Evolutionary conservation across 2,888 invertebrate genomes (phyloP).

Genomic region (Sesamia inferens): DNA sequence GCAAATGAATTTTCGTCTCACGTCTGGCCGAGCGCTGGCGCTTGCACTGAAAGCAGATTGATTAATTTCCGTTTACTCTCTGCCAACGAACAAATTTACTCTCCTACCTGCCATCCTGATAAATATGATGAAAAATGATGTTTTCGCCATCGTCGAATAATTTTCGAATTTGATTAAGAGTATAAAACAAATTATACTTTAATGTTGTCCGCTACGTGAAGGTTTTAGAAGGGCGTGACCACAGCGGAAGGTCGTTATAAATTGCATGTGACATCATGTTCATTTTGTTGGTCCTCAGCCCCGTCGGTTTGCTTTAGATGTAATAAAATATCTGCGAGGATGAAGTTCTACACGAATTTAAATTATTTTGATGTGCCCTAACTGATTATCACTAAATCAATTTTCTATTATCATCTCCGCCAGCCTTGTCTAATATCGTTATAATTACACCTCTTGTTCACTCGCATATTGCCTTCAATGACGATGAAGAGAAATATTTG

Average conservation of each 20-base stretch:
- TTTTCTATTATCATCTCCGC: slow-evolving; percentile 51
- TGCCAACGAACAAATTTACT: slow-evolving; percentile 66
- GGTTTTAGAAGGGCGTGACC: slow-evolving; percentile 62
- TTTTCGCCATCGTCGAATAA: slow-evolving; percentile 53
- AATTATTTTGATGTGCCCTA: slow-evolving; percentile 34
- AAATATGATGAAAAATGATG: slow-evolving; percentile 62
- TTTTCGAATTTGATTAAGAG: slow-evolving; percentile 53
- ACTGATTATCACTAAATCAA: slow-evolving; percentile 60
- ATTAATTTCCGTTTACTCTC: slow-evolving; percentile 79
- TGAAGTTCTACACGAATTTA: slow-evolving; percentile 21
- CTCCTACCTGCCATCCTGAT: slow-evolving; percentile 59
- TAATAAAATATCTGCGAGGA: slow-evolving; percentile 35
- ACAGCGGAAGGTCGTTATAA: slow-evolving; percentile 56
- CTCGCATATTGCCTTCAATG: slow-evolving; percentile 21
- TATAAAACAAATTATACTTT: slow-evolving; percentile 49
- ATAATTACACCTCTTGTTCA: slow-evolving; percentile 61
- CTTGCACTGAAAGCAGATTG: slow-evolving; percentile 73
- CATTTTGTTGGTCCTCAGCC: slow-evolving; percentile 51
- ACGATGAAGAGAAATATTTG: slow-evolving; percentile 12
- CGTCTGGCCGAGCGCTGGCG: slow-evolving; percentile 62
- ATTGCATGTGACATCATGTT: slow-evolving; percentile 59
- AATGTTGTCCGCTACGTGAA: slow-evolving; percentile 53
- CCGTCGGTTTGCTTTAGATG: slow-evolving; percentile 26
- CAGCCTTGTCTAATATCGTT: slow-evolving; percentile 61
- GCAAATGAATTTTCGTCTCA: slow-evolving; percentile 59